Evolutionary conservation across 2,797 vertebrate genomes (phyloP), one percentile per base, ranked within the genome.

Genomic region (Macropus fuliginosus): DNA sequence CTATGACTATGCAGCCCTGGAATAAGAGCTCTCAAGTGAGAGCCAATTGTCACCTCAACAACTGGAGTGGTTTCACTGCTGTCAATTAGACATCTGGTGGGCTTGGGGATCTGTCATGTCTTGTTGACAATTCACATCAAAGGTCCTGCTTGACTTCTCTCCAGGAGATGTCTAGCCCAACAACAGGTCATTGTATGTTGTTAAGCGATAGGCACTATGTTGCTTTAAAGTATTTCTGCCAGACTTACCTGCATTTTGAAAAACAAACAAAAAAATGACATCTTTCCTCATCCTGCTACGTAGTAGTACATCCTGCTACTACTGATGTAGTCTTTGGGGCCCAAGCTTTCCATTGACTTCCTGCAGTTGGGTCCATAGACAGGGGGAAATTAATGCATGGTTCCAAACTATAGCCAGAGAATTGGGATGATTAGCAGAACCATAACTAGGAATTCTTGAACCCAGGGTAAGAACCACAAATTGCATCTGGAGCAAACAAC

Each of bases 161-260:
- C 54, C 57, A 56, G 29, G 34, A 50, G 89, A 94, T 93, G 91
- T 94, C 46, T 91, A 62, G 40, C 81, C 1, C 27, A 50, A 96
- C 96, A 94, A 21, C 27, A 96, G 55, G 92, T 94, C 81, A 55
- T 24, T 56, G 16, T 56, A 93, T 93, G 91, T 91, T 91, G 93
- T n/a, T 91, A 12, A 27, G 74, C 2, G 94, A 91, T 0, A 62
- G 29, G 92, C 90, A 93, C 90, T 21, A 94, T 91, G 10, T 92
- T 94, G 94, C 4, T 81, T 81, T 87, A 55, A 95, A 93, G 27
- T 93, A 92, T 57, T 95, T 91, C 92, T 0, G 81, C 2, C 5
- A 95, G 46, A 56, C 81, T 89, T 91, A 92, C 62, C 54, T 29
- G 34, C 92, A 46, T 46, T 81, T 81, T 46, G 66, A 81, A 81